Evolutionary conservation across 37 sponge, comb jelly and placozoan genomes (phyloP).

Genomic region (Hexactinellida sp.): DNA sequence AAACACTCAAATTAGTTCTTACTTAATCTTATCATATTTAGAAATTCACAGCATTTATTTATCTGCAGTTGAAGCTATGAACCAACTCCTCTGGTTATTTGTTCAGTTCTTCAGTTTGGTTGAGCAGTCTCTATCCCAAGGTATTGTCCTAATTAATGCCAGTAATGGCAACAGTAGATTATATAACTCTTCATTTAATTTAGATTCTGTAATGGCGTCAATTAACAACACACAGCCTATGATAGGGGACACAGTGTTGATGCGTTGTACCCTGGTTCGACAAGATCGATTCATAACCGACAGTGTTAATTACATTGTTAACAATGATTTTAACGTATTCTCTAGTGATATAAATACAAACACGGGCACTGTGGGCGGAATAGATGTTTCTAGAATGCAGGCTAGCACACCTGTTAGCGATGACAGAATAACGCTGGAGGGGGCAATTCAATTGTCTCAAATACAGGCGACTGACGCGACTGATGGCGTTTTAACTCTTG

Average conservation of each 20-base stretch:
- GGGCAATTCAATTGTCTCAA: not conserved
- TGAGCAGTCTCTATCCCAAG: no score
- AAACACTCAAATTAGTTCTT: no score
- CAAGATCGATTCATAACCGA: not conserved
- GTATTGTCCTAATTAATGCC: no score
- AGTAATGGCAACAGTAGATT: no score
- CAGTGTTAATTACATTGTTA: conserved; percentile 1
- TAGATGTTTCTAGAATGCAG: not conserved
- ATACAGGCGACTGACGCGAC: not conserved
- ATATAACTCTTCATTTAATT: no score
- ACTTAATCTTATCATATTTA: no score
- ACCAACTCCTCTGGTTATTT: no score
- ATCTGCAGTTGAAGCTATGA: no score
- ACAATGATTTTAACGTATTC: not conserved
- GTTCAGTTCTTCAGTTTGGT: no score
- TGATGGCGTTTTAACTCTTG: not conserved
- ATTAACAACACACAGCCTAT: not conserved
- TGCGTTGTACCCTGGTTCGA: not conserved
- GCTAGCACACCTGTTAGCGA: not conserved
- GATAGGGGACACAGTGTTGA: not conserved
- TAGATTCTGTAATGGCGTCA: not conserved
- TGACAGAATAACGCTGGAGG: not conserved
- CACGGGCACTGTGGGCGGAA: not conserved
- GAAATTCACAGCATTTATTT: no score
- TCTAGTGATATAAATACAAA: not conserved